Conservation (phyloP, 2,888 invertebrate genomes). For the Nemotelus nigrinus region DNA sequence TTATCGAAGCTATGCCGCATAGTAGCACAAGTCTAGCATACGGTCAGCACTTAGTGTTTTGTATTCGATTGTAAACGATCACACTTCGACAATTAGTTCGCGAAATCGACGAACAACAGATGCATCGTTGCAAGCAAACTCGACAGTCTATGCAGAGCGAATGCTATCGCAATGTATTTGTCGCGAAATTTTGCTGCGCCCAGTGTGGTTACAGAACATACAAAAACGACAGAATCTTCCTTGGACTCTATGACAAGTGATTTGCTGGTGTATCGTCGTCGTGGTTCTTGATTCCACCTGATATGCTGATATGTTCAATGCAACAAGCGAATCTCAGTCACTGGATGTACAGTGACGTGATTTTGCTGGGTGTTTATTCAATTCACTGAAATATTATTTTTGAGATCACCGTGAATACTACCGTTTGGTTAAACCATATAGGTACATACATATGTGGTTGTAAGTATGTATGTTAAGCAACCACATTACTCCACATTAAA, state of each 20-base stretch:
- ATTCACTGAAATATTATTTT: conserved; percentile 40
- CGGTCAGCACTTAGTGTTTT: conserved; percentile 1
- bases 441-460: background rate
- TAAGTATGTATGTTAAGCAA: conserved; percentile 2
- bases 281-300: no score
- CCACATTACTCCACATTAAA: conserved; percentile 44
- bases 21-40: conserved; percentile 26
- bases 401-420: conserved; percentile 13
- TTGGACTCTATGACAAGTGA: background rate
- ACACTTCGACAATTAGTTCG: background rate
- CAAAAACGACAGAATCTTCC: no score
- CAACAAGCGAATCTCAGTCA: no score
- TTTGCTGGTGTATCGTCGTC: no score
- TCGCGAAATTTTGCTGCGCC: conserved; percentile 16
- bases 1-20: background rate
- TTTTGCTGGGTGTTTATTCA: background rate
- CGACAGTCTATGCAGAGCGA: no score
- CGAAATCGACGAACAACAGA: no score
- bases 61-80: background rate
- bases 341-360: no score
- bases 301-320: background rate
- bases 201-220: no score
- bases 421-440: background rate
- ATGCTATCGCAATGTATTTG: background rate
- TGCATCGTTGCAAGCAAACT: no score